Evolutionary conservation across 2,888 invertebrate species (phyloP), one percentile per base, ranked within the genome.

Genomic region (Priocnemis perturbator): DNA sequence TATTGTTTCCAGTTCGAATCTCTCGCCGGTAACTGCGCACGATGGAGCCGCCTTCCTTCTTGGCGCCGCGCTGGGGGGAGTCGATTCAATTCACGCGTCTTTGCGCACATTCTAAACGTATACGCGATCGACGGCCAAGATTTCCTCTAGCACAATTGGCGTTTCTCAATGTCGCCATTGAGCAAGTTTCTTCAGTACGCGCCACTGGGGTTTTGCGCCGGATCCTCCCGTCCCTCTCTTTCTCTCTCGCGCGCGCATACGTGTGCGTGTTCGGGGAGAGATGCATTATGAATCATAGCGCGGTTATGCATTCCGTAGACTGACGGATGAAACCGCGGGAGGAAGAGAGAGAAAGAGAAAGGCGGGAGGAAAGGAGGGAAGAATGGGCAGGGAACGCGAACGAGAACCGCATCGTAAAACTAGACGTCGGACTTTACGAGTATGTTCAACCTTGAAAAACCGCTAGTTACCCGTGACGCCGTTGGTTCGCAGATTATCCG

Each of bases 401-500:
- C 47, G 62, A 45, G 67, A 37, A 70, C 58, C 50, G 69, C 67
- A 57, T 63, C 37, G 67, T 55, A 62, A 71, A 37, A 60, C 20
- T 57, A 62, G 37, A 45, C 53, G 65, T 56, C 58, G 56, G 67
- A 30, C 50, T 64, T 71, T 67, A 67, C 67, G 64, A 64, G 60
- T 58, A 63, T 60, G 67, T 64, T 30, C 53, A 71, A 71, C 71
- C 71, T 71, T 71, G 71, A 53, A 64, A 67, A 60, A 64, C 53
- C 63, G 64, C 67, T 67, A 64, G 67, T 20, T 60, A 63, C 64
- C 61, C 60, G 44, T 60, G 56, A 48, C 23, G 45, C 57, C 52
- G 67, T 37, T 37, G 64, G 57, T 57, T 64, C 52, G 58, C 61
- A 61, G 56, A 50, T 50, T 50, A 50, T 17, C n/a, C 50, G 50